A percentile compares a stretch with the other conserved stretches of the same genome.
phyloP scores from a whole-genome alignment of 1,140 invertebrate genomes.

The Drosophila santomea region DNA sequence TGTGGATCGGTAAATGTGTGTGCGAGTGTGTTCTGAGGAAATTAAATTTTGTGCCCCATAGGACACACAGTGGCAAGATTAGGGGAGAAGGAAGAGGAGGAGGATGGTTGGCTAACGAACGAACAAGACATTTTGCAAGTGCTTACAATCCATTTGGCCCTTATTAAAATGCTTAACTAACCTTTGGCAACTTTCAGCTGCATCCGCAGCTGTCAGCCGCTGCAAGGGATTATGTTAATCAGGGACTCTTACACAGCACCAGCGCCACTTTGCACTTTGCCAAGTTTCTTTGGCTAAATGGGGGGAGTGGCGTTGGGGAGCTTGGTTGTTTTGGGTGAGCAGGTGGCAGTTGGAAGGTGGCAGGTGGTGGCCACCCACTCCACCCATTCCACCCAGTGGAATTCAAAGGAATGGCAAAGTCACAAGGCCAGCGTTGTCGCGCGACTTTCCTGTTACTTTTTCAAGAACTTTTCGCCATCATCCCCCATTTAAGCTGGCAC shows the following conservation, averaged over 20 bases:
- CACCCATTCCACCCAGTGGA: background rate
- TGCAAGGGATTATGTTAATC: conserved; percentile 79
- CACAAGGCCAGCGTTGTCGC: conserved; percentile 60
- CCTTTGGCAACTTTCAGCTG: conserved; percentile 68
- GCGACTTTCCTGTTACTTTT: conserved; percentile 59
- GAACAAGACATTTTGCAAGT: conserved; percentile 65
- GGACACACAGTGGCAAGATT: conserved; percentile 39
- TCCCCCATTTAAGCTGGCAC: conserved; percentile 63
- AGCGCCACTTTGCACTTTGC: conserved; percentile 72
- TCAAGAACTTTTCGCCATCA: conserved; percentile 54
- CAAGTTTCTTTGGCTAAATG: conserved; percentile 53
- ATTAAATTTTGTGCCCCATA: conserved; percentile 75
- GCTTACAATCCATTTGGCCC: conserved; percentile 81
- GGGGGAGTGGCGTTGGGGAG: too few species aligned
- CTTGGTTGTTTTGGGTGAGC: background rate
- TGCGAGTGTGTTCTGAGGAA: conserved; percentile 47
- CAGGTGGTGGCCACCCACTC: too few species aligned
- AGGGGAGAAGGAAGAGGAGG: too few species aligned
- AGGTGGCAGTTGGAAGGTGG: conserved; percentile 2
- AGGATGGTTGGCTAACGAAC: too few species aligned
- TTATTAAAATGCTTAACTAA: conserved; percentile 80
- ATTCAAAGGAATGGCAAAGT: conserved; percentile 50
- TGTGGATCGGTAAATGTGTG: background rate
- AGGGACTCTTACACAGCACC: conserved; percentile 56
- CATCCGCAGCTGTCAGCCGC: conserved; percentile 65